Evolutionary conservation across 2,113 vertebrate species (phyloP).

Genomic region (Anarrhichthys ocellatus): DNA sequence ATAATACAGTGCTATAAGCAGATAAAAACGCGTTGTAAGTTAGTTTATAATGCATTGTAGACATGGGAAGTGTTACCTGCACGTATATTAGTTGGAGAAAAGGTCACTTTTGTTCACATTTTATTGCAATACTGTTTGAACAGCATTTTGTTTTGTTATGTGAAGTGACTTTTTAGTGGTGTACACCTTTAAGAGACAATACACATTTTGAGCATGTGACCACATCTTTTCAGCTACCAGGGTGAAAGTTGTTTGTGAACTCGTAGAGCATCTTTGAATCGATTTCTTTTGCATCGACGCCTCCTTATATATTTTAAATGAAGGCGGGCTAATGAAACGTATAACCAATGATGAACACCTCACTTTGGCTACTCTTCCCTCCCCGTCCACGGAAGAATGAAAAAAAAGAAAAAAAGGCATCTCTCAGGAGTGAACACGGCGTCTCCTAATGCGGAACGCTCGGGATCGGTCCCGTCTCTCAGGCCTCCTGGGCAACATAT

Average conservation of each 20-base stretch:
- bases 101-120: neutral
- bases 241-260: neutral
- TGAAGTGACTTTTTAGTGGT: neutral
- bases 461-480: conserved; percentile 63
- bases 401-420: neutral
- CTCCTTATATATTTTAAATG: conserved; percentile 35
- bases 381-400: conserved; percentile 37
- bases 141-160: neutral
- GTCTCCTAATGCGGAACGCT: conserved; percentile 65
- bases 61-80: neutral
- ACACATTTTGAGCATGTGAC: neutral
- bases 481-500: conserved; percentile 85
- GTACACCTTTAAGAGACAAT: neutral
- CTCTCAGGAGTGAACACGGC: conserved; percentile 56
- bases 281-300: conserved; percentile 10
- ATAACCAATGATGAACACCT: conserved; percentile 48
- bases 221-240: neutral
- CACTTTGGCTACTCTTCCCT: conserved; percentile 52
- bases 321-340: conserved; percentile 79
- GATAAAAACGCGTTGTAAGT: too few relatives aligned
- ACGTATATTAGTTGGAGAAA: neutral
- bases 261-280: conserved; percentile 5
- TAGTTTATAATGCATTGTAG: neutral
- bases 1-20: too few relatives aligned
- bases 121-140: neutral